A percentile compares a stretch with the other conserved stretches of the same genome.
Evolutionary conservation across 2,888 invertebrate genomes (phyloP).

Genomic region (Gastracanthus pulcherrimus): DNA sequence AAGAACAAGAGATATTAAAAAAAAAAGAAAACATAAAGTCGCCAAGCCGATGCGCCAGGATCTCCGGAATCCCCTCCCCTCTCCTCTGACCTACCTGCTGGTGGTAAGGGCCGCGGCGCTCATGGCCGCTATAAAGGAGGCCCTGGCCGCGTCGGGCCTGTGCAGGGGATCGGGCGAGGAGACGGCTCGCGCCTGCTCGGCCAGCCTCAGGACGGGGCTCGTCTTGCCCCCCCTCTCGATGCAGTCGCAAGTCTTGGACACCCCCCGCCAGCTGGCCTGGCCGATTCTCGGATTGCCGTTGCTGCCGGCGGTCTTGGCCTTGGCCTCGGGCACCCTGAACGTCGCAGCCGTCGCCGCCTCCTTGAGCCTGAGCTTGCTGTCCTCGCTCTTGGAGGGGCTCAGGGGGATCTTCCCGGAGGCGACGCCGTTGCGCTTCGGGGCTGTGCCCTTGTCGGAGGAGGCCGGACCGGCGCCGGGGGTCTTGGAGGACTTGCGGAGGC

Average conservation of each 20-base stretch:
- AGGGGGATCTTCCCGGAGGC: not conserved
- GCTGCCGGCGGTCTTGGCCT: slow-evolving; percentile 4
- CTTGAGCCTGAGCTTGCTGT: slow-evolving; percentile 4
- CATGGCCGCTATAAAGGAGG: slow-evolving; percentile 71
- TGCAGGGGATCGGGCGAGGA: slow-evolving; percentile 78
- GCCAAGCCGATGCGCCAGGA: too few relatives aligned
- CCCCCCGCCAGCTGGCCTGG: slow-evolving; percentile 59
- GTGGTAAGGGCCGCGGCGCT: slow-evolving; percentile 69
- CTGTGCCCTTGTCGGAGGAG: not conserved
- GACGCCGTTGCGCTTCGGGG: slow-evolving; percentile 19
- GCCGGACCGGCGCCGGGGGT: slow-evolving; percentile 17
- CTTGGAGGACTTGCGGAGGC: slow-evolving; percentile 19
- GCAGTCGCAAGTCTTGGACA: slow-evolving; percentile 74
- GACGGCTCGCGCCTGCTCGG: slow-evolving; percentile 76
- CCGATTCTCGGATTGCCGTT: slow-evolving; percentile 52
- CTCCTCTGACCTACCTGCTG: slow-evolving; percentile 74
- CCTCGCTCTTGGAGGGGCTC: not conserved
- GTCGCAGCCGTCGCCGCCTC: slow-evolving; percentile 13
- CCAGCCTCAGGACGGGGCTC: slow-evolving; percentile 72
- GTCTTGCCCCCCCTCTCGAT: slow-evolving; percentile 69
- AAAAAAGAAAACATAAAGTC: too few relatives aligned
- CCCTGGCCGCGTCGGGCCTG: slow-evolving; percentile 74
- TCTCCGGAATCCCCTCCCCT: too few relatives aligned
- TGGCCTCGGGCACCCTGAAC: slow-evolving; percentile 67
- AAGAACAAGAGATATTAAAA: too few relatives aligned